Base-by-base conservation (phyloP, 2,888 invertebrate genomes). In the Sarcophaga subvicina region DNA sequence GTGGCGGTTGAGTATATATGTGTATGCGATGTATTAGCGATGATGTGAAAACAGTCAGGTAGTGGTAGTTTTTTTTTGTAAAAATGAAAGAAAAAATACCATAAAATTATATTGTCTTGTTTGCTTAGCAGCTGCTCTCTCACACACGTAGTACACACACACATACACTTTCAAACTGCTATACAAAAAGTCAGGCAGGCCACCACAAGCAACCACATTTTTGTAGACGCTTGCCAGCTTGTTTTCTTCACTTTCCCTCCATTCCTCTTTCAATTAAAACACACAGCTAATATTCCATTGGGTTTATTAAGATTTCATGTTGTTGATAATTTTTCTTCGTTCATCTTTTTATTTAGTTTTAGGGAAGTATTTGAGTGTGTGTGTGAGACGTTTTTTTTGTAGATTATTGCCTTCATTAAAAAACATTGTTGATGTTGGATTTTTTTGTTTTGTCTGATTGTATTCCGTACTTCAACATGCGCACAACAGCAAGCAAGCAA, bases 401-500 rank as follows among this genome's bases (percentile, higher is more conserved):
- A 72, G 72, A 64, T 76, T 71, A 73, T 79, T 69, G 82, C 70
- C 80, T 79, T 77, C 83, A 85, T 80, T 76, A 70, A 75, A 62
- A 2, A 54, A 54, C 17, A 64, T 79, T 70, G 27, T 71, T 80
- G 69, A 71, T 80, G 72, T 27, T 60, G n/a, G 76, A 72, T 64
- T 66, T 62, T 37, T 79, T 69, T 80, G 37, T 62, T 20, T 71
- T 64, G 59, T 47, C 27, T 54, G 22, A 70, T 88, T 70, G 3
- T 70, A 49, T 71, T 82, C 71, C 75, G 37, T 54, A 54, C 17
- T 17, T 54, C 62, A 88, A 83, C 89, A 90, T 91, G 90, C 90
- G 90, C 89, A 91, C 89, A 90, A 89, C 88, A 54, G 17, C 12
- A 54, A 17, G 54, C 54, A 54, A 54, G 17, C 12, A 54, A 17